Evolutionary conservation across 2,797 vertebrate genomes (phyloP).

Genomic region (Buceros bicornis): DNA sequence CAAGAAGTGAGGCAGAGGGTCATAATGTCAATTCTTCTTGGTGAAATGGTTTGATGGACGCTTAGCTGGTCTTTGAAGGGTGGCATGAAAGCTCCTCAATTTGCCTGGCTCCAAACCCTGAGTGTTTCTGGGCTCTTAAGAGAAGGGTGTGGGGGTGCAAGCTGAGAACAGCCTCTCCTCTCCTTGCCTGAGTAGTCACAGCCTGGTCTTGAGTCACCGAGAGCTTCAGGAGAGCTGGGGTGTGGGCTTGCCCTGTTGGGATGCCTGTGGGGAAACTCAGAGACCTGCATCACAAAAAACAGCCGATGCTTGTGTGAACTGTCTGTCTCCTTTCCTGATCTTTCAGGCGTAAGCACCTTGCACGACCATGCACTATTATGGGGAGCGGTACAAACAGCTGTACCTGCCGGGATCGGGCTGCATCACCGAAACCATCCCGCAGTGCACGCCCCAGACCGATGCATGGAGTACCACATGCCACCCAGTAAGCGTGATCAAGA

Average conservation of each 20-base stretch:
- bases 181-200: not conserved
- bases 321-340: not conserved
- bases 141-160: not conserved
- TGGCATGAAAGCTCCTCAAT: not conserved
- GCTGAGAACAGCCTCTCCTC: not conserved
- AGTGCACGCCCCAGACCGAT: not conserved
- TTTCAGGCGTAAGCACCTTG: not conserved
- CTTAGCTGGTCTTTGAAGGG: not conserved
- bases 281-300: not conserved
- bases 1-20: not conserved
- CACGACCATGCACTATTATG: conserved; percentile 12
- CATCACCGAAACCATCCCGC: not conserved
- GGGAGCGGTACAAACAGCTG: not conserved
- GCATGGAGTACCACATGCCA: conserved; percentile 11
- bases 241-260: not conserved
- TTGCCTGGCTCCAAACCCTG: not conserved
- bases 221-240: not conserved
- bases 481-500: conserved; percentile 42
- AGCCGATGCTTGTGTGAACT: not conserved
- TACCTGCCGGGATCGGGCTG: not conserved
- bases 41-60: not conserved
- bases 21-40: not conserved
- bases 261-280: accelerated
- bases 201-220: not conserved
- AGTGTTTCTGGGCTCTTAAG: not conserved